Percentiles rank a stretch among this genome's conserved stretches.
phyloP scores from a whole-genome alignment of 2,797 vertebrate species.

The Pagetopsis macropterus region DNA sequence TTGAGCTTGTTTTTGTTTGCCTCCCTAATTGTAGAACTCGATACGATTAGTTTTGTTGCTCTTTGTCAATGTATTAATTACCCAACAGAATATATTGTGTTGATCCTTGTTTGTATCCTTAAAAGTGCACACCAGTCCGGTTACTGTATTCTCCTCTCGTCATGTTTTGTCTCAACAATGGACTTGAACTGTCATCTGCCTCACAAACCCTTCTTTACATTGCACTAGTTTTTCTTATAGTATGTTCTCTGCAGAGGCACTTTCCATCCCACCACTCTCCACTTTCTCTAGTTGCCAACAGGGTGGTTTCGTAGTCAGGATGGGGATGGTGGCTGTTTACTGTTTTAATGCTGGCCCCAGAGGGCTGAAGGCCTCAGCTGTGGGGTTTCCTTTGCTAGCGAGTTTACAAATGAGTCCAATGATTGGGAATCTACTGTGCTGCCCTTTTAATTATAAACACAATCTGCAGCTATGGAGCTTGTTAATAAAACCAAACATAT shows the following conservation, averaged over 20 bases:
- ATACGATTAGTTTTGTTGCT: background rate
- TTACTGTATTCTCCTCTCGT: too few relatives aligned
- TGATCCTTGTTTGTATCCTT: background rate
- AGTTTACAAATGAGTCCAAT: slow-evolving; percentile 12
- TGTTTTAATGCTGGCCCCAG: slow-evolving; percentile 12
- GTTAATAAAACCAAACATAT: background rate
- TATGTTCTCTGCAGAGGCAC: background rate
- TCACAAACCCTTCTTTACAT: background rate
- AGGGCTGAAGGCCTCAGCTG: slow-evolving; percentile 36
- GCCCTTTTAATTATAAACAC: slow-evolving; percentile 44
- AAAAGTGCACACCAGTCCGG: background rate
- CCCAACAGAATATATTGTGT: background rate
- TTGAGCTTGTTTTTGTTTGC: background rate
- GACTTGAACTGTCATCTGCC: too few relatives aligned
- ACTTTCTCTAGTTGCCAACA: slow-evolving; percentile 39
- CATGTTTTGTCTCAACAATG: too few relatives aligned
- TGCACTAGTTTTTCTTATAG: background rate
- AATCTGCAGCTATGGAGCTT: background rate
- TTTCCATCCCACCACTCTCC: slow-evolving; percentile 49
- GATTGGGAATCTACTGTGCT: slow-evolving; percentile 27
- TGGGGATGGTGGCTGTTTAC: slow-evolving; percentile 69
- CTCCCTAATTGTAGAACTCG: background rate
- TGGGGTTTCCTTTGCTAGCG: slow-evolving; percentile 42
- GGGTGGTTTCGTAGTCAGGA: slow-evolving; percentile 60
- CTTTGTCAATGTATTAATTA: background rate